Conservation (phyloP, 2,797 vertebrate genomes). For the Hydrophis major region DNA sequence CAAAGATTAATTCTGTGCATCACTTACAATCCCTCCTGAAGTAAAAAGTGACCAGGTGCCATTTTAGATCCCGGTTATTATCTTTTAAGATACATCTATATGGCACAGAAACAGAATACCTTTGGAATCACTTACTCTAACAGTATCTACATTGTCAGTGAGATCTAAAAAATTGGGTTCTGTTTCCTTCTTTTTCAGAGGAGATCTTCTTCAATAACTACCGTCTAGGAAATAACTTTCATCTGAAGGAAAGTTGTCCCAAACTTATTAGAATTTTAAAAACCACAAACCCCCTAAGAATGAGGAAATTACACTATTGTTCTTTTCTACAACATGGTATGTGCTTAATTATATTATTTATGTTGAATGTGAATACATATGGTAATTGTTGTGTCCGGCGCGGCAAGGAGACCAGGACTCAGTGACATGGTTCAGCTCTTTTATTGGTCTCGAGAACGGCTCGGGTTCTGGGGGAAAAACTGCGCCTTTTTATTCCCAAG, state of each 20-base stretch:
- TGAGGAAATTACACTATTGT: background rate
- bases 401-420: too few relatives aligned
- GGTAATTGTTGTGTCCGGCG: background rate
- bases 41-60: background rate
- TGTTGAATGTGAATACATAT: background rate
- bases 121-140: background rate
- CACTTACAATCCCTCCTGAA: background rate
- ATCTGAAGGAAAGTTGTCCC: background rate
- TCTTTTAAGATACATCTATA: background rate
- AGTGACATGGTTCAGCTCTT: too few relatives aligned
- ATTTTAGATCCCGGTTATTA: background rate
- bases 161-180: background rate
- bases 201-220: background rate
- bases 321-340: background rate
- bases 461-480: too few relatives aligned
- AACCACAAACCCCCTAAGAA: background rate
- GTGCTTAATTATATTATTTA: background rate
- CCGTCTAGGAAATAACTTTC: background rate
- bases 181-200: background rate
- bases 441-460: too few relatives aligned
- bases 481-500: too few relatives aligned
- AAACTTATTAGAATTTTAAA: background rate
- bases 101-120: background rate
- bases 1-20: background rate
- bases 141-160: background rate